phyloP scores from a whole-genome alignment of 2,797 vertebrate genomes.

The Cuniculus paca region DNA sequence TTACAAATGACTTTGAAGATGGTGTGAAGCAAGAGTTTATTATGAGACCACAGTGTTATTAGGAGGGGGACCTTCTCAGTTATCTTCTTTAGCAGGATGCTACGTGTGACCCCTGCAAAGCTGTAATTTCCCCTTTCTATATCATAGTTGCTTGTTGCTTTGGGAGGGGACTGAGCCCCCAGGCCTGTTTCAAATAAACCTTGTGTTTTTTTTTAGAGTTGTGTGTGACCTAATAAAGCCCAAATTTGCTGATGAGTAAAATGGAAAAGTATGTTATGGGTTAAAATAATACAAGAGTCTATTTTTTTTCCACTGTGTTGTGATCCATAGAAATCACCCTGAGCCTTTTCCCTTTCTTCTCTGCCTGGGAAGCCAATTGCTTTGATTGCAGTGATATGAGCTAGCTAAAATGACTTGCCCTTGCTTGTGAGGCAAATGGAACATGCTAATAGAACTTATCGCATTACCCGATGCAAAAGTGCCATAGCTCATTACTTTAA shows the following conservation, averaged over 20 bases:
- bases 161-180: slow-evolving; percentile 41
- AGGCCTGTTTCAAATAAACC: slow-evolving; percentile 60
- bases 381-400: slow-evolving; percentile 98
- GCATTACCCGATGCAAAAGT: slow-evolving; percentile 99
- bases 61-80: background rate
- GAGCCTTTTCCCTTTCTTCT: slow-evolving; percentile 90
- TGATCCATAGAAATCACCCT: slow-evolving; percentile 94
- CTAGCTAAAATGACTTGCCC: slow-evolving; percentile 97
- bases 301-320: slow-evolving; percentile 93
- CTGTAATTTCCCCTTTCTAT: background rate
- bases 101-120: background rate
- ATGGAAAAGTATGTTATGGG: slow-evolving; percentile 87
- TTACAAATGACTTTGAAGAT: slow-evolving; percentile 75
- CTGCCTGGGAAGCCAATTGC: slow-evolving; percentile 96
- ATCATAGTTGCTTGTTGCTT: background rate
- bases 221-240: slow-evolving; percentile 82
- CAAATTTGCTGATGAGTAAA: slow-evolving; percentile 86
- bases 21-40: slow-evolving; percentile 38
- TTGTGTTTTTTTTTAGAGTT: slow-evolving; percentile 69
- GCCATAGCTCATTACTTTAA: slow-evolving; percentile 99
- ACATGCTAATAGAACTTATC: slow-evolving; percentile 99
- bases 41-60: background rate
- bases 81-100: background rate
- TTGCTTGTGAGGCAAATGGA: slow-evolving; percentile 99
- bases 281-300: slow-evolving; percentile 94